Percentiles rank a stretch among this genome's conserved stretches.
Conservation (phyloP, 92 coral and sea anemone species). For the Bergia sp. region DNA sequence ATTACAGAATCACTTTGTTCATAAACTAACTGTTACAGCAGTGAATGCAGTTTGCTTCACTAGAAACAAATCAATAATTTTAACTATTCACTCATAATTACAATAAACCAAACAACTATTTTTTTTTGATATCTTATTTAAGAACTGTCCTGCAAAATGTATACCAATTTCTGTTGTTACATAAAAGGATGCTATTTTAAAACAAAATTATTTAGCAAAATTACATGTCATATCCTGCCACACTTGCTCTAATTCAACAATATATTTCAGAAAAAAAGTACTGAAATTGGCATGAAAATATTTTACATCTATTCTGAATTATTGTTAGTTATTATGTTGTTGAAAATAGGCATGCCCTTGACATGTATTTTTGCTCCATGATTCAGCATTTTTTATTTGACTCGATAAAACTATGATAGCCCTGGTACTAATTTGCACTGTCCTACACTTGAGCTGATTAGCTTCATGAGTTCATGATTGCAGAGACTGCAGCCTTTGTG, state of each 20-base stretch:
- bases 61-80: background rate
- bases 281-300: constrained; percentile 8
- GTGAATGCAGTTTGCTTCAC: too few species aligned
- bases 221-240: constrained; percentile 2
- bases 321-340: background rate
- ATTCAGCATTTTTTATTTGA: constrained; percentile 20
- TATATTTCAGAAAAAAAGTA: background rate
- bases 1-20: constrained; percentile 5
- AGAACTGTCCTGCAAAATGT: background rate
- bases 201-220: background rate
- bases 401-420: constrained; percentile 22
- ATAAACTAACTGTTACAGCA: too few species aligned
- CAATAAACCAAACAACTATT: constrained; percentile 7
- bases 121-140: constrained; percentile 11
- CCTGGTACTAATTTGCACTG: constrained; percentile 41
- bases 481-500: constrained; percentile 45
- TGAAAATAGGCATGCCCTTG: constrained; percentile 33
- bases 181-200: constrained; percentile 1
- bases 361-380: constrained; percentile 23
- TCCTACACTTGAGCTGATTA: constrained; percentile 34
- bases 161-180: background rate
- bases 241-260: constrained; percentile 4
- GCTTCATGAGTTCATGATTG: constrained; percentile 35
- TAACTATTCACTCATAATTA: constrained; percentile 17
- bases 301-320: constrained; percentile 10